phyloP scores from a whole-genome alignment of 2,797 vertebrate species.

The Aythya fuligula region DNA sequence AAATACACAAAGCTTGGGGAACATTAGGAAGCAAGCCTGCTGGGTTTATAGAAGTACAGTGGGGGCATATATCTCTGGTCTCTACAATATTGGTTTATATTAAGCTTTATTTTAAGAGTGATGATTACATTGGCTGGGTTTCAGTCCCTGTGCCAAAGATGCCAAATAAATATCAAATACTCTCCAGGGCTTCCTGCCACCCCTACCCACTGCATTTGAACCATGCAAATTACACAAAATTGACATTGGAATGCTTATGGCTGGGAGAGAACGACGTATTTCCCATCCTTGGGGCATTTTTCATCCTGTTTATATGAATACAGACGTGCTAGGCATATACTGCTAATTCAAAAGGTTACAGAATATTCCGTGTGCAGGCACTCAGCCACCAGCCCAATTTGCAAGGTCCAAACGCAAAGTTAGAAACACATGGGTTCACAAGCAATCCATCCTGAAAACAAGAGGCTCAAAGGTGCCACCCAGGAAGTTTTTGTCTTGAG shows the following conservation, averaged over 20 bases:
- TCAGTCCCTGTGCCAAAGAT: conserved; percentile 29
- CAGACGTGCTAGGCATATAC: not conserved
- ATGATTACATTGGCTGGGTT: conserved; percentile 53
- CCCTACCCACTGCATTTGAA: conserved; percentile 29
- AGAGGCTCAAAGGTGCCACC: not conserved
- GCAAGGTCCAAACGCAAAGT: not conserved
- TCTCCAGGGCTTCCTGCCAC: conserved; percentile 32
- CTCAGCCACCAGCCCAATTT: not conserved
- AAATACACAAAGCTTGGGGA: conserved; percentile 40
- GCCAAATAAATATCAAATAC: conserved; percentile 54
- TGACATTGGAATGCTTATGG: conserved; percentile 48
- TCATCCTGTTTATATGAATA: conserved; percentile 42
- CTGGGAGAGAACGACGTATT: not conserved
- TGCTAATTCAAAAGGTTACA: not conserved
- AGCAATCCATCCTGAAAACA: not conserved
- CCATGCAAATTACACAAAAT: conserved; percentile 42
- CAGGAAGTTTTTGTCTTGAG: not conserved
- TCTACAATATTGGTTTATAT: conserved; percentile 41
- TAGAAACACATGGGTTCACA: not conserved
- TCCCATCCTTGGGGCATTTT: conserved; percentile 42
- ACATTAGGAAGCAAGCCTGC: conserved; percentile 37
- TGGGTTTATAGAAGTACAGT: conserved; percentile 30
- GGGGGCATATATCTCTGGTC: conserved; percentile 21
- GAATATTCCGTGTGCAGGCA: not conserved
- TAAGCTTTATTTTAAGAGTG: conserved; percentile 55